A percentile compares a stretch with the other conserved stretches of the same genome.
Conservation (phyloP, 2,888 invertebrate species). For the Lamellibrachia columna region DNA sequence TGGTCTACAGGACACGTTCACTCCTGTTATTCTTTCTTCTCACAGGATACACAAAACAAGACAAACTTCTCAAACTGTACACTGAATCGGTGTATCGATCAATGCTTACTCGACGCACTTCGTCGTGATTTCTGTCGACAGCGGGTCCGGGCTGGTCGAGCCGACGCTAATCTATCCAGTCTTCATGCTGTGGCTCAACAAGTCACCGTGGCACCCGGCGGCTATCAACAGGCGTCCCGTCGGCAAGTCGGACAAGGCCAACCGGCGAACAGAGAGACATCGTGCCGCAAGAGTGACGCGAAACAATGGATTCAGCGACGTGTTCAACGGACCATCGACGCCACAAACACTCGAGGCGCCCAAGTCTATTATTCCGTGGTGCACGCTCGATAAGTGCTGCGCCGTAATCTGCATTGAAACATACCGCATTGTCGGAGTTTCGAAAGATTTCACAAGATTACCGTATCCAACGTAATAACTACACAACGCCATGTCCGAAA, state of each 20-base stretch:
- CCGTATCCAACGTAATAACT: background rate
- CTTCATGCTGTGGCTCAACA: background rate
- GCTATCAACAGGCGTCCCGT: background rate
- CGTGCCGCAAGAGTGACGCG: background rate
- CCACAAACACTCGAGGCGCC: background rate
- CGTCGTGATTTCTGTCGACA: background rate
- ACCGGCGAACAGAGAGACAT: background rate
- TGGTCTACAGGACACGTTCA: background rate
- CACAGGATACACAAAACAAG: background rate
- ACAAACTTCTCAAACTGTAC: background rate
- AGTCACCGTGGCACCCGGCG: background rate
- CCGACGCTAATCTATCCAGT: background rate
- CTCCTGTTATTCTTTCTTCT: background rate
- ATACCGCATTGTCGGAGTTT: background rate
- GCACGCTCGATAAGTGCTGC: background rate
- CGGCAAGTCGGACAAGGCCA: background rate
- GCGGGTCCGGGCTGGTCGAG: background rate
- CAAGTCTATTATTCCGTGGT: background rate
- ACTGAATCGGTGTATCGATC: background rate
- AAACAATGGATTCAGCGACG: background rate
- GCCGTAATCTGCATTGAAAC: background rate
- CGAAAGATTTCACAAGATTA: background rate
- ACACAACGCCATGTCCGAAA: background rate
- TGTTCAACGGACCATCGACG: background rate
- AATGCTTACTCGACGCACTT: background rate